Evolutionary conservation across 2,113 vertebrate species (phyloP).

Genomic region (Morone saxatilis): DNA sequence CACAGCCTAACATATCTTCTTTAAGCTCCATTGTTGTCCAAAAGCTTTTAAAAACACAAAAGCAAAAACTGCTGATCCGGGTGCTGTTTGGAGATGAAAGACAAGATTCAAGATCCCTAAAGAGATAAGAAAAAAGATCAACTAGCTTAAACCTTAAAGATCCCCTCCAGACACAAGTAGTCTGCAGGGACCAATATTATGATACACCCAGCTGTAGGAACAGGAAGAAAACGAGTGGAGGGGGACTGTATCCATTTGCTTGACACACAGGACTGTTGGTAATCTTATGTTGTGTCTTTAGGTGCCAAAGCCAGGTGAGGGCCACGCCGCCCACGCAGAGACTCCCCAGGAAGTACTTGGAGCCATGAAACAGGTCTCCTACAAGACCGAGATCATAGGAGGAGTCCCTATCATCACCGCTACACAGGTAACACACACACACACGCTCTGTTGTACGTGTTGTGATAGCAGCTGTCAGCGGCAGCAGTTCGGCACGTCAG

Average conservation of each 20-base stretch:
- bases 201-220: too few relatives aligned
- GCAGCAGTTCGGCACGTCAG: conserved; percentile 23
- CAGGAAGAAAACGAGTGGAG: too few relatives aligned
- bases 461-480: neutral
- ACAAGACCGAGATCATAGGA: conserved; percentile 95
- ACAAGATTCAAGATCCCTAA: neutral
- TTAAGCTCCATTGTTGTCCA: neutral
- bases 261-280: neutral
- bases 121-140: neutral
- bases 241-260: neutral
- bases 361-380: conserved; percentile 92
- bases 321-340: conserved; percentile 83
- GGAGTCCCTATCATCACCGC: conserved; percentile 96
- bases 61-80: neutral
- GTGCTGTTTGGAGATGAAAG: neutral
- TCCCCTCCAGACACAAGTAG: too few relatives aligned
- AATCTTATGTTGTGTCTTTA: conserved; percentile 62
- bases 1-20: neutral
- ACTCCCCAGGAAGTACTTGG: conserved; percentile 84
- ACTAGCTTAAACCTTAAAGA: neutral
- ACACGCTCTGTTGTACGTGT: neutral
- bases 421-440: conserved; percentile 88
- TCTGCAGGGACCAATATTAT: too few relatives aligned
- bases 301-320: conserved; percentile 93
- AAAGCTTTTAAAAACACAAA: neutral